phyloP scores from a whole-genome alignment of 1,140 invertebrate species.

The Heliconius himera region DNA sequence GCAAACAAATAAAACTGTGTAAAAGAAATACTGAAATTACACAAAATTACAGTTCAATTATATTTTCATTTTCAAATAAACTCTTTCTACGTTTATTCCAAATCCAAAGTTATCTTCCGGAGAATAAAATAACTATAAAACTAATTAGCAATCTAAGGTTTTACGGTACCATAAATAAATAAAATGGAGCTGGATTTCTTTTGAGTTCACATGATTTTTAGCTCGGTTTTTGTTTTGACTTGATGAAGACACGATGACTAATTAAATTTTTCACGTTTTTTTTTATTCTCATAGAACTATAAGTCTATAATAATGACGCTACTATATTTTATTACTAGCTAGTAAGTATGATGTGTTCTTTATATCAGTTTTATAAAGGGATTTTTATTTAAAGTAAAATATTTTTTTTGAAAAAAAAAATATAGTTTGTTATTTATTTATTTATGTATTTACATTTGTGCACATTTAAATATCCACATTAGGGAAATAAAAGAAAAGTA shows the following conservation, averaged over 20 bases:
- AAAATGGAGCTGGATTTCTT: constrained; percentile 52
- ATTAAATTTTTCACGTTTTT: constrained; percentile 46
- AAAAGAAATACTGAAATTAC: too few species aligned
- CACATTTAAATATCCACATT: too few species aligned
- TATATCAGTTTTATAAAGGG: background rate
- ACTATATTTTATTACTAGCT: background rate
- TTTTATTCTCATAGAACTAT: background rate
- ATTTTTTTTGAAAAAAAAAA: too few species aligned
- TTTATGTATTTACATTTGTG: too few species aligned
- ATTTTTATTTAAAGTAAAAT: too few species aligned
- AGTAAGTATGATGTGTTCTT: background rate
- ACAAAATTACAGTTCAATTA: background rate
- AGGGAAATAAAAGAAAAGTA: too few species aligned
- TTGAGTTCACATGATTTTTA: constrained; percentile 56
- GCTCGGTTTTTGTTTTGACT: constrained; percentile 58
- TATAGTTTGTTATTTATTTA: too few species aligned
- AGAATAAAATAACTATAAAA: constrained; percentile 67
- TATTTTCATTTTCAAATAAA: background rate
- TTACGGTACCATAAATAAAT: constrained; percentile 72
- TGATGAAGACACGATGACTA: constrained; percentile 62
- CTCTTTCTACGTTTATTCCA: constrained; percentile 14
- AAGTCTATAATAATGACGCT: background rate
- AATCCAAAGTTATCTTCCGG: constrained; percentile 34
- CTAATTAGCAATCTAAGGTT: constrained; percentile 75
- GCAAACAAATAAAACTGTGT: too few species aligned